Base-by-base conservation (phyloP, 2,888 invertebrate genomes). In the Sabatieria punctata region DNA sequence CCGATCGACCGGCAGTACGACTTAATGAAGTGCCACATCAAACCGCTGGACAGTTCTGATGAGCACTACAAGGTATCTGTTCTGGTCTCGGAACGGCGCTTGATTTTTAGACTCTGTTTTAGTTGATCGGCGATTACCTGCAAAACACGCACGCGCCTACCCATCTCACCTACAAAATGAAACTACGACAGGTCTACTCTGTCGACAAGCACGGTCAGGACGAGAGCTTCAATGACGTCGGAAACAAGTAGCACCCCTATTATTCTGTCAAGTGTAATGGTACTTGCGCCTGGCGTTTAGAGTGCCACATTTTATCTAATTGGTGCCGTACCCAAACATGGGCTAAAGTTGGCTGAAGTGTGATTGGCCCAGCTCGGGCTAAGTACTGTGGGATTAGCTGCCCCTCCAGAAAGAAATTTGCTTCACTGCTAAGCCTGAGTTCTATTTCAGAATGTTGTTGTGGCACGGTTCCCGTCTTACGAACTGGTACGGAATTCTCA, bases 381-480 rank as follows among this genome's bases (percentile, higher is more conserved):
- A n/a, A n/a, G n/a, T n/a, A n/a, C n/a, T n/a, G n/a, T n/a, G n/a
- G n/a, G n/a, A n/a, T n/a, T n/a, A n/a, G n/a, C n/a, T n/a, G n/a
- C n/a, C n/a, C n/a, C n/a, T n/a, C n/a, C n/a, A n/a, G n/a, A n/a
- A n/a, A n/a, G n/a, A n/a, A n/a, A n/a, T n/a, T n/a, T n/a, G n/a
- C n/a, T n/a, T n/a, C n/a, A n/a, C n/a, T n/a, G n/a, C n/a, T n/a
- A n/a, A n/a, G n/a, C n/a, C n/a, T n/a, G 38, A 53, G 37, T 41
- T 39, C 23, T 49, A 46, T 52, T 59, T 47, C 54, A 68, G 68
- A 49, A 63, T 61, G 61, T 57, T 71, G 35, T 54, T 73, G 38
- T 73, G 72, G 72, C 72, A 73, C 57, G 72, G 72, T 2, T 71
- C 71, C 13, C 60, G 72, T 8, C 52, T 71, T 30, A 66, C 69